Evolutionary conservation across 2,113 vertebrate genomes (phyloP), one percentile per base, ranked within the genome.

Genomic region (Solea solea): DNA sequence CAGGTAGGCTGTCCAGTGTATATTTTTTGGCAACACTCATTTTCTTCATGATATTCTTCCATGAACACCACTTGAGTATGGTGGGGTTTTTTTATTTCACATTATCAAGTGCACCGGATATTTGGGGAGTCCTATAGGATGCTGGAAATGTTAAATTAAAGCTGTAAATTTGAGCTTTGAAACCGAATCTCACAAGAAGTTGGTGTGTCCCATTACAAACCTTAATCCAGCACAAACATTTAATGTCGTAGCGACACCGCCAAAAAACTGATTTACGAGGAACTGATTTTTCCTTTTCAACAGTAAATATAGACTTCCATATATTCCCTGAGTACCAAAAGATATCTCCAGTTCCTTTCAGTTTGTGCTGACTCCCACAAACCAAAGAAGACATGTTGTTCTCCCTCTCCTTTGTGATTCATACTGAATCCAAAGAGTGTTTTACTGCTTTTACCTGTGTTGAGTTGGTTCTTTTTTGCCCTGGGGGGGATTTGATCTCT

Each of bases 1-100:
- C 64, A 49, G 13, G 39, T 61, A 15, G 62, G 25, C 53, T 80
- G 49, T 58, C 69, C 49, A 70, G 5, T 25, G 1, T 44, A 25
- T 61, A 27, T 46, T 27, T 72, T 69, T 81, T 78, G 74, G 49
- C 59, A 72, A 9, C 34, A 9, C 12, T 21, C 5, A 28, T 64
- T 60, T 64, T 46, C 39, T 64, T 45, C n/a, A 25, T 27, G 44
- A 8, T 60, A 40, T 65, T 56, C 25, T 50, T 62, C 39, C 53
- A 39, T 71, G 5, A 53, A 7, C 40, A 48, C 41, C 45, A 62
- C 34, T 25, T 58, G 12, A 2, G 34, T 58, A 61, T 66, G 9
- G 1, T 55, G 7, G n/a, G n/a, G n/a, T n/a, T 27, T 45, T 57
- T 13, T 9, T 21, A 70, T 69, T 62, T 10, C 40, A 39, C 15